Evolutionary conservation across 35 echinoderm and acorn worm species (phyloP), one percentile per base, ranked within the genome.

Genomic region (Ophiothrix spiculata): DNA sequence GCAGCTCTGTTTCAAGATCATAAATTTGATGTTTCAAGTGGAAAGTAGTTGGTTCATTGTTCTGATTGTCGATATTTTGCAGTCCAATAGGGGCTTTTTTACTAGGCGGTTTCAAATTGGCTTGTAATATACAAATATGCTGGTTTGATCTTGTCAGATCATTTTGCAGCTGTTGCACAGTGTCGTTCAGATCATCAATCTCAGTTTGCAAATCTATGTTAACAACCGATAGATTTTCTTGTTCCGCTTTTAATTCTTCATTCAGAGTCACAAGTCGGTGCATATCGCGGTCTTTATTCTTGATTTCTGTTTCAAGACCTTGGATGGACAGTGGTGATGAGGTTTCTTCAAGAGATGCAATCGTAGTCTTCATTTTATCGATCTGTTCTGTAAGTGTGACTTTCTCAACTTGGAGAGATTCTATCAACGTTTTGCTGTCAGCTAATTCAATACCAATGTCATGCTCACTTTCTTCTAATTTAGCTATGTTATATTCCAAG

Each of bases 331-430:
- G n/a, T n/a, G n/a, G 64, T 85, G 19, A 25, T 85, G 35, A 40
- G n/a, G 39, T n/a, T 82, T 40, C 56, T 39, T 74, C 56, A 75
- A 33, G 39, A 10, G 76, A 21, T 63, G 60, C 36, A 32, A 75
- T 89, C 31, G 85, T 63, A 33, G 34, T 37, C 69, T 37, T 84
- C 16, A n/a, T 19, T 32, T 64, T 32, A 36, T 36, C 33, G 0
- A 91, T 39, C 33, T 91, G 74, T 69, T 91, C 89, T 60, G 79
- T 35, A 36, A 91, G 39, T 31, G 74, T 34, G 25, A 17, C 6
- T 45, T 83, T 89, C 16, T 28, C 16, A 37, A 29, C 56, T 86
- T 74, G 64, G 25, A 91, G 89, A 77, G 79, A 35, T 34, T 75
- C 38, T 36, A 78, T 45, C 32, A 74, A 4, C 73, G 10, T 49